Evolutionary conservation across 2,888 invertebrate genomes (phyloP).

Genomic region (Macaria liturata): DNA sequence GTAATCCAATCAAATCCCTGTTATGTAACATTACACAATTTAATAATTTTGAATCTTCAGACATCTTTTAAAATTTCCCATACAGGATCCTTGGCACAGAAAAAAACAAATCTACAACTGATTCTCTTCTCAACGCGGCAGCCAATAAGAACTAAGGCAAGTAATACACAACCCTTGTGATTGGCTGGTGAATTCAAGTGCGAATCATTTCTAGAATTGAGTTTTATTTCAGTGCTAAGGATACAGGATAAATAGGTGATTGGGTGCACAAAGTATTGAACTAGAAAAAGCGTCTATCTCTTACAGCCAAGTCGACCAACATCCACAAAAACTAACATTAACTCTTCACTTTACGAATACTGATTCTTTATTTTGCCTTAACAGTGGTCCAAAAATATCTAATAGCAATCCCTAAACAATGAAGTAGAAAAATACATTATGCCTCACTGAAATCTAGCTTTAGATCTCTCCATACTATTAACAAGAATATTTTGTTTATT

Average conservation of each 20-base stretch:
- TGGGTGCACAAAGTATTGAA: slow-evolving; percentile 40
- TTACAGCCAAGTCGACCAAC: slow-evolving; percentile 61
- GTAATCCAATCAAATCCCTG: too few species aligned
- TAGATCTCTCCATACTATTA: slow-evolving; percentile 54
- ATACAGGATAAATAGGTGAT: slow-evolving; percentile 46
- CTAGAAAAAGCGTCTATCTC: slow-evolving; percentile 60
- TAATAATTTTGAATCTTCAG: background rate
- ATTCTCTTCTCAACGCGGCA: too few species aligned
- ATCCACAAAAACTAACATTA: slow-evolving; percentile 70
- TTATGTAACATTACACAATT: too few species aligned
- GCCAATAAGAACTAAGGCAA: too few species aligned
- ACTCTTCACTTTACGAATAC: slow-evolving; percentile 67
- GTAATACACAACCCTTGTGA: too few species aligned
- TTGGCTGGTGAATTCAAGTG: too few species aligned
- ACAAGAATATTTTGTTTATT: background rate
- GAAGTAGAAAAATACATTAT: slow-evolving; percentile 81
- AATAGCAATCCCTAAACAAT: slow-evolving; percentile 78
- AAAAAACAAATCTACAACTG: too few species aligned
- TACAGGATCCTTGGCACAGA: slow-evolving; percentile 8
- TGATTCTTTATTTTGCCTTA: slow-evolving; percentile 67
- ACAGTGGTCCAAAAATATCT: slow-evolving; percentile 84
- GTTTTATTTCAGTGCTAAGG: slow-evolving; percentile 24
- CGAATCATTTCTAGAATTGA: too few species aligned
- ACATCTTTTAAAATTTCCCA: slow-evolving; percentile 40
- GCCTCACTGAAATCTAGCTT: slow-evolving; percentile 73